Conservation (phyloP, 2,113 vertebrate genomes). For the Centropus bengalensis region DNA sequence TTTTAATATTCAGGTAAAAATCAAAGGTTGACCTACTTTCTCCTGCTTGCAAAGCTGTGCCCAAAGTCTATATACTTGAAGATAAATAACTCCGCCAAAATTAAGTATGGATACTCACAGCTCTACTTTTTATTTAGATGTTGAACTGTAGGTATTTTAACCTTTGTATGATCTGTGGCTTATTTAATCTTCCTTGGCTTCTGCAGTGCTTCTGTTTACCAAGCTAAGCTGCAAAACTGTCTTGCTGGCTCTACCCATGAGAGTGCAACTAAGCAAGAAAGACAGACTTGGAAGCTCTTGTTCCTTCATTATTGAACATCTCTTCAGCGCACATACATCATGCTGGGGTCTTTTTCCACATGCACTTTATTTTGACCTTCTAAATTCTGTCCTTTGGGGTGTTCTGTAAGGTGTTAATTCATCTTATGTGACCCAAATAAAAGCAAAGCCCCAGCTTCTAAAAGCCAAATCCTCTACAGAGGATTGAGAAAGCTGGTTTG, state of each 20-base stretch:
- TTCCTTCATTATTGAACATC: background rate
- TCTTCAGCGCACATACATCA: background rate
- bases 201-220: background rate
- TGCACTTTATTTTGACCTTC: constrained; percentile 22
- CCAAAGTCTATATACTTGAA: background rate
- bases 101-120: background rate
- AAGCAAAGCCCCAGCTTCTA: background rate
- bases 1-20: background rate
- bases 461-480: background rate
- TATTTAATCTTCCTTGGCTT: background rate
- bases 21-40: background rate
- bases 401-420: constrained; percentile 27
- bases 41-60: background rate
- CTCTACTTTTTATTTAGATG: background rate
- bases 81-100: background rate
- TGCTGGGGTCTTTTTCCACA: constrained; percentile 38
- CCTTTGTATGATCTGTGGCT: background rate
- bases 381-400: background rate
- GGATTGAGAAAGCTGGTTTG: background rate
- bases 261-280: background rate
- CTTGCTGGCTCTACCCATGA: background rate
- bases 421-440: background rate
- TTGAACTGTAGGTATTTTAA: background rate
- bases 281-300: background rate
- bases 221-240: background rate